Conservation (phyloP, 2,888 invertebrate genomes). For the Fabriciana adippe region DNA sequence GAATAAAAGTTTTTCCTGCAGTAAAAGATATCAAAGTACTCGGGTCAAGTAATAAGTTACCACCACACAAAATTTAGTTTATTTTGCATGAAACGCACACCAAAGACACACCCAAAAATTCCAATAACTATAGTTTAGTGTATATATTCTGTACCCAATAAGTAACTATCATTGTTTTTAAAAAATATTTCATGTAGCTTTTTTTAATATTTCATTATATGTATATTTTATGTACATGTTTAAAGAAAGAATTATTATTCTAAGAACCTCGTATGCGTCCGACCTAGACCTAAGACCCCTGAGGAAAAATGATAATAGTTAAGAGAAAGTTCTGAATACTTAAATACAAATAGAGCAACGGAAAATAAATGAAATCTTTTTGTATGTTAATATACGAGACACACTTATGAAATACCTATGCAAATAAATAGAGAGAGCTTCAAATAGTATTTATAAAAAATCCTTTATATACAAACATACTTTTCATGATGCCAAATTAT, state of each 20-base stretch:
- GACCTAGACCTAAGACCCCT: slow-evolving; percentile 27
- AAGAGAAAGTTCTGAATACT: slow-evolving; percentile 35
- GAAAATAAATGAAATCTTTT: slow-evolving; percentile 26
- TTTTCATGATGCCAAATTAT: not conserved
- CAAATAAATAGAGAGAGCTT: slow-evolving; percentile 25
- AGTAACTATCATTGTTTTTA: too few species aligned
- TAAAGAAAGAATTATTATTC: slow-evolving; percentile 20
- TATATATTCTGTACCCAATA: too few species aligned
- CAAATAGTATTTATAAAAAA: not conserved
- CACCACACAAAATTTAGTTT: too few species aligned
- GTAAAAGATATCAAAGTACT: too few species aligned
- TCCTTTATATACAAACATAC: not conserved
- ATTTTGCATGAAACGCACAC: too few species aligned
- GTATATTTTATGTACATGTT: not conserved
- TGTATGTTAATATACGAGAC: slow-evolving; percentile 28
- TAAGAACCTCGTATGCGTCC: not conserved
- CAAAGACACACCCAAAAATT: too few species aligned
- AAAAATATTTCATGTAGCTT: too few species aligned
- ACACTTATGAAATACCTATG: slow-evolving; percentile 21
- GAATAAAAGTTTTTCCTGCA: too few species aligned
- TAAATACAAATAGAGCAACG: slow-evolving; percentile 31
- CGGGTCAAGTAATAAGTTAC: too few species aligned
- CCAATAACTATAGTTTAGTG: too few species aligned
- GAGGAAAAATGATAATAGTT: slow-evolving; percentile 26
- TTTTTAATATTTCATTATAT: too few species aligned